Evolutionary conservation across 2,888 invertebrate species (phyloP), one percentile per base, ranked within the genome.

Genomic region (Folsomia manolachei): DNA sequence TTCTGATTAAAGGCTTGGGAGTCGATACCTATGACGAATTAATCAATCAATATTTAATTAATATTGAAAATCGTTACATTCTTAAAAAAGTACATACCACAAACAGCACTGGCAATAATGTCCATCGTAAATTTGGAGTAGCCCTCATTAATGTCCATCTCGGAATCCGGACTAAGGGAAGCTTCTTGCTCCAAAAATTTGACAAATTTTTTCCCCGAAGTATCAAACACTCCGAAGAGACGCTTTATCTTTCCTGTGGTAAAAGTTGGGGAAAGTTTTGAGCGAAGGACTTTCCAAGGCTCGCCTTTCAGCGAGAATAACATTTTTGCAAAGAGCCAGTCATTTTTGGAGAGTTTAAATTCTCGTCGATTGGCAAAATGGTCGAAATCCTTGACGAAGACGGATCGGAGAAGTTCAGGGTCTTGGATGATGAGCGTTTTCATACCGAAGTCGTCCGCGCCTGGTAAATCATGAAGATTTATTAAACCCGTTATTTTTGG

Each of bases 1-100:
- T 61, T 27, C 0, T 72, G 74, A 23, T 73, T 82, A 27, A 84
- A 84, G 0, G 81, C 79, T 53, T 82, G 82, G 1, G 76, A 78
- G 51, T 83, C 83, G n/a, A n/a, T n/a, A n/a, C n/a, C n/a, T n/a
- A n/a, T n/a, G n/a, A n/a, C n/a, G n/a, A n/a, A n/a, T n/a, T n/a
- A n/a, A n/a, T n/a, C n/a, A n/a, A n/a, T n/a, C n/a, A n/a, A n/a
- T n/a, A n/a, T n/a, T n/a, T n/a, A n/a, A n/a, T n/a, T n/a, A n/a
- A n/a, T n/a, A n/a, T n/a, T n/a, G n/a, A n/a, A n/a, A n/a, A n/a
- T n/a, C n/a, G n/a, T n/a, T n/a, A n/a, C n/a, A n/a, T n/a, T n/a
- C n/a, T n/a, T n/a, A n/a, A n/a, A n/a, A n/a, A n/a, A n/a, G n/a
- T n/a, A n/a, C 1, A 81, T 39, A 21, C 84, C 81, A 67, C 84